phyloP scores from a whole-genome alignment of 2,888 invertebrate genomes.

The Abscondita cerata region DNA sequence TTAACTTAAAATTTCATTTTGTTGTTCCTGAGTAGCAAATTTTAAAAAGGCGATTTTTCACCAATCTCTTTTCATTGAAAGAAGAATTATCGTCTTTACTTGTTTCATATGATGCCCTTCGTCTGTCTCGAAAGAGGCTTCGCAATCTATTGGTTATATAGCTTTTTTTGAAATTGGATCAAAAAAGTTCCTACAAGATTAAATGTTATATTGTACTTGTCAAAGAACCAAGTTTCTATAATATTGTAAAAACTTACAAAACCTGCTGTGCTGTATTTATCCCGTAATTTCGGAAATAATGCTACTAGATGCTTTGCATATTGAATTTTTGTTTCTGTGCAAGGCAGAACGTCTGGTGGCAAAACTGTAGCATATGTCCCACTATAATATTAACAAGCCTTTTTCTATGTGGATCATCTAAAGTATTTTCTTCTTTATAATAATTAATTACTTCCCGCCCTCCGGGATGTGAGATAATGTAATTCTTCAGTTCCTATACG shows the following conservation, averaged over 20 bases:
- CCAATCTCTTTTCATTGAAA: background rate
- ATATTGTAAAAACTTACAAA: background rate
- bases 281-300: background rate
- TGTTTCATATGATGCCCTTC: background rate
- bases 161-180: background rate
- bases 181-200: conserved; percentile 20
- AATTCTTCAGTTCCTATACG: background rate
- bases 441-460: background rate
- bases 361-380: background rate
- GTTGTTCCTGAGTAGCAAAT: background rate
- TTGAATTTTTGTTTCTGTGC: background rate
- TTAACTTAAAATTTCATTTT: background rate
- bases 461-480: conserved; percentile 4
- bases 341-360: conserved; percentile 8
- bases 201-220: conserved; percentile 33
- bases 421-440: conserved; percentile 2
- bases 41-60: conserved; percentile 1
- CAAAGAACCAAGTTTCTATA: conserved; percentile 1
- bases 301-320: background rate
- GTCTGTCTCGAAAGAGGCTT: background rate
- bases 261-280: background rate
- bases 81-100: background rate
- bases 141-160: background rate
- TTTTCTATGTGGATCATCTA: conserved; percentile 5
- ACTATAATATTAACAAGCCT: conserved; percentile 4